These are phyloP conservation scores for Galeopterus variegatus DNA, from an alignment of 2,113 vertebrate genomes.

Conservation along the genomic window DNA sequence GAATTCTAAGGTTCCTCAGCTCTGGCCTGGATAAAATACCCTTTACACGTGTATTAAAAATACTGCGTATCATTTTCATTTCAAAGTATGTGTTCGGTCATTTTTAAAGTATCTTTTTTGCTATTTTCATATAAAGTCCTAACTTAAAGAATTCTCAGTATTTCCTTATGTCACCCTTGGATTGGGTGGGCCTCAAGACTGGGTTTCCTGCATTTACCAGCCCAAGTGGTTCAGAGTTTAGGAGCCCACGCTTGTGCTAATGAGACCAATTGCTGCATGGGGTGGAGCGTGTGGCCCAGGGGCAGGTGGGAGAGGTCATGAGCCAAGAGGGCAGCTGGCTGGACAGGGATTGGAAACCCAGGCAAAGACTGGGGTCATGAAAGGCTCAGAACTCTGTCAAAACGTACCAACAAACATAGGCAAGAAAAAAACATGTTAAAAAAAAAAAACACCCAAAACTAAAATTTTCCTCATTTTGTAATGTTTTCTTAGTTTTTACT, in stretches of 20 bases:
- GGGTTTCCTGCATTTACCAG: background rate
- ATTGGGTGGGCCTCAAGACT: background rate
- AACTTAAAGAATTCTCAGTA: background rate
- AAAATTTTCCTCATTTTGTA: background rate
- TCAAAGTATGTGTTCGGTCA: background rate
- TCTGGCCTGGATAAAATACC: background rate
- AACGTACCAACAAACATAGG: background rate
- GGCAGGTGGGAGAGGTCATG: background rate
- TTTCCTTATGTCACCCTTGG: background rate
- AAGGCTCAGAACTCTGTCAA: background rate
- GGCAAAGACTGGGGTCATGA: background rate
- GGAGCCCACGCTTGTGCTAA: background rate
- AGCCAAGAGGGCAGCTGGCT: background rate
- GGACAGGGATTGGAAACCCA: background rate
- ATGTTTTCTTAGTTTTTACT: background rate
- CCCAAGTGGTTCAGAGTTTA: background rate
- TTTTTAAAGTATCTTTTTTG: background rate
- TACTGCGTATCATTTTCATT: background rate
- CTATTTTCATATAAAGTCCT: background rate
- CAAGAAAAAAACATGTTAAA: background rate
- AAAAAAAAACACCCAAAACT: background rate
- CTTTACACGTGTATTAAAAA: background rate
- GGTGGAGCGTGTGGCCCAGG: background rate
- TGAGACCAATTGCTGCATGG: background rate
- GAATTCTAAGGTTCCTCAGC: background rate